Percentiles rank a stretch among this genome's conserved stretches.
phyloP scores from a whole-genome alignment of 2,888 invertebrate genomes.

The Amiota minor region DNA sequence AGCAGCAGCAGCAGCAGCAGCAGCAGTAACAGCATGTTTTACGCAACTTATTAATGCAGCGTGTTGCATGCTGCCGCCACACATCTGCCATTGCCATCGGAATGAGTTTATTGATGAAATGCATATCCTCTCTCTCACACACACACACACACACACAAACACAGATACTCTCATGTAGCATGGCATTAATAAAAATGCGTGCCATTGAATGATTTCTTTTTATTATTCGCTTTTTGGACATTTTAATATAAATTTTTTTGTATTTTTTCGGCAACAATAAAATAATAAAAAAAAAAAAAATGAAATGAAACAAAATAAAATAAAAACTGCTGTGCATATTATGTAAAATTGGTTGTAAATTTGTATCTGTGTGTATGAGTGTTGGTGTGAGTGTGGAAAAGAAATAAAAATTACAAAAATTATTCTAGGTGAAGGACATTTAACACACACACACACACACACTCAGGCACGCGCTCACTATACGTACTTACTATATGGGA shows the following conservation, averaged over 20 bases:
- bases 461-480: not conserved
- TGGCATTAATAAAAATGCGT: slow-evolving; percentile 49
- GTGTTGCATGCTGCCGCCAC: slow-evolving; percentile 29
- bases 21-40: not conserved
- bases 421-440: slow-evolving; percentile 71
- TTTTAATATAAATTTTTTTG: slow-evolving; percentile 41
- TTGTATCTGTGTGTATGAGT: slow-evolving; percentile 7
- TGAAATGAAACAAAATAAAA: slow-evolving; percentile 36
- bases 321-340: slow-evolving; percentile 64
- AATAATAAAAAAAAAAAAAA: slow-evolving; percentile 23
- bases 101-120: slow-evolving; percentile 60
- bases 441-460: slow-evolving; percentile 40
- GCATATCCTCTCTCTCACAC: slow-evolving; percentile 53
- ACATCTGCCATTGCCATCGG: too few relatives aligned
- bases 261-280: slow-evolving; percentile 40
- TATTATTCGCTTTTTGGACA: slow-evolving; percentile 39
- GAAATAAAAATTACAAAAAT: slow-evolving; percentile 58
- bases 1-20: too few relatives aligned
- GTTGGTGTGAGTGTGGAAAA: slow-evolving; percentile 33
- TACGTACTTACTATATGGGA: slow-evolving; percentile 20
- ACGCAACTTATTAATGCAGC: slow-evolving; percentile 63
- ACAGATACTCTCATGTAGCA: slow-evolving; percentile 34
- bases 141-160: slow-evolving; percentile 33
- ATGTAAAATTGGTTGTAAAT: slow-evolving; percentile 57
- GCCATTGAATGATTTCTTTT: slow-evolving; percentile 43